Base-by-base conservation (phyloP, 2,888 invertebrate species). In the Bedellia somnulentella region DNA sequence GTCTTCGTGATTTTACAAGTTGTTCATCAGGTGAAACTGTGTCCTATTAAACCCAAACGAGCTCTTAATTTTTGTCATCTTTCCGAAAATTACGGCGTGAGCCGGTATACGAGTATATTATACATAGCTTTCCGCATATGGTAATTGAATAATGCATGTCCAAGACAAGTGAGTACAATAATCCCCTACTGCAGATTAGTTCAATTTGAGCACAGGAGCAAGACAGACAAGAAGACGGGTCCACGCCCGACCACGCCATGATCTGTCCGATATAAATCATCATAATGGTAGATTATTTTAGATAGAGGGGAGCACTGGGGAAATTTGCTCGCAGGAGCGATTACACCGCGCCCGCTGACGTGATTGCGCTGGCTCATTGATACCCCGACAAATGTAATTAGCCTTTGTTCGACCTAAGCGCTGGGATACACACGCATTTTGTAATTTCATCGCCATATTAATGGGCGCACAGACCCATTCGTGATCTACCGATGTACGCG, bases 261-360 rank as follows among this genome's bases (percentile, higher is more conserved):
- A 64, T 67, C 57, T 57, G 49, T 55, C 52, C 52, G 59, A 66
- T 67, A 71, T 71, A 70, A 71, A 71, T 70, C 73, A 68, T 59
- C 60, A 56, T 71, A 71, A 73, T 71, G 60, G 67, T 60, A 68
- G 54, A 71, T 71, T 66, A 70, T 67, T 63, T 61, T 59, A 56
- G 67, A 60, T 57, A 58, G 58, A 57, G 57, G 63, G 59, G 64
- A 62, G 63, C 59, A 58, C 60, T 56, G 58, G 61, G 61, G 64
- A 67, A 70, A 64, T 57, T 52, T 55, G 57, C 61, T 55, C 53
- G 46, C 47, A 50, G 53, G 54, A 51, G 49, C 59, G 58, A 70
- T 68, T 68, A 66, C 54, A 59, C 55, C 53, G 49, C 57, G 45
- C 55, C 52, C 52, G 47, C 59, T 56, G 61, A 54, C 56, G 64